A percentile compares a stretch with the other conserved stretches of the same genome.
Conservation (phyloP, 2,113 vertebrate genomes). For the Coreoperca whiteheadi region DNA sequence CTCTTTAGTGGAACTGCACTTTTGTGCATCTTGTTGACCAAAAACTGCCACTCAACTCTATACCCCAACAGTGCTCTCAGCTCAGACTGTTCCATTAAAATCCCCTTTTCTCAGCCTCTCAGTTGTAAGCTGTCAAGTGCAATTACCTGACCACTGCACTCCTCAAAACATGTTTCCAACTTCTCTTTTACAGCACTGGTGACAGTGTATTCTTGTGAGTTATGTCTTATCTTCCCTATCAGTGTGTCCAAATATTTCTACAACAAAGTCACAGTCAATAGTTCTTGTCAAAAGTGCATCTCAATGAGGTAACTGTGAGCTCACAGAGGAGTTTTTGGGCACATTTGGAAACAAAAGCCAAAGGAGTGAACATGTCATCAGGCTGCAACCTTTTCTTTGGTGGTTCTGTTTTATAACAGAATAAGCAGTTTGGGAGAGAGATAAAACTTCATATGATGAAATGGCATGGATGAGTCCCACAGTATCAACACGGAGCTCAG, state of each 20-base stretch:
- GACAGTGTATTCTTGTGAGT: neutral
- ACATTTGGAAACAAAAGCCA: neutral
- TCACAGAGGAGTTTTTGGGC: neutral
- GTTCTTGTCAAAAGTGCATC: slow-evolving; percentile 7
- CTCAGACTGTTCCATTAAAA: slow-evolving; percentile 33
- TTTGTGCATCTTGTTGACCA: slow-evolving; percentile 6
- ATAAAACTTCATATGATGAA: neutral
- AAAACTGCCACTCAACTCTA: slow-evolving; percentile 1
- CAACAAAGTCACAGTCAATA: slow-evolving; percentile 12
- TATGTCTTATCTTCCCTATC: neutral
- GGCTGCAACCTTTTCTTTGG: neutral
- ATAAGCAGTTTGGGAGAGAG: neutral
- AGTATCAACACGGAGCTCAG: neutral
- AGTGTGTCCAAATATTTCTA: neutral
- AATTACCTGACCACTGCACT: slow-evolving; percentile 50
- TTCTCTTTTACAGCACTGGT: slow-evolving; percentile 3
- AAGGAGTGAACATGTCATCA: neutral
- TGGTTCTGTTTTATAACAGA: neutral
- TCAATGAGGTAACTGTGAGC: neutral
- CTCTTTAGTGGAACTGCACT: neutral
- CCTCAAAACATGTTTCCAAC: slow-evolving; percentile 18
- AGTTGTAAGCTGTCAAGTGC: slow-evolving; percentile 50
- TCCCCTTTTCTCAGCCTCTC: slow-evolving; percentile 19
- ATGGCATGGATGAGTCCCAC: neutral
- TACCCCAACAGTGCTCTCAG: neutral